Conservation (phyloP, 2,113 vertebrate species). For the Pangasianodon gigas region DNA sequence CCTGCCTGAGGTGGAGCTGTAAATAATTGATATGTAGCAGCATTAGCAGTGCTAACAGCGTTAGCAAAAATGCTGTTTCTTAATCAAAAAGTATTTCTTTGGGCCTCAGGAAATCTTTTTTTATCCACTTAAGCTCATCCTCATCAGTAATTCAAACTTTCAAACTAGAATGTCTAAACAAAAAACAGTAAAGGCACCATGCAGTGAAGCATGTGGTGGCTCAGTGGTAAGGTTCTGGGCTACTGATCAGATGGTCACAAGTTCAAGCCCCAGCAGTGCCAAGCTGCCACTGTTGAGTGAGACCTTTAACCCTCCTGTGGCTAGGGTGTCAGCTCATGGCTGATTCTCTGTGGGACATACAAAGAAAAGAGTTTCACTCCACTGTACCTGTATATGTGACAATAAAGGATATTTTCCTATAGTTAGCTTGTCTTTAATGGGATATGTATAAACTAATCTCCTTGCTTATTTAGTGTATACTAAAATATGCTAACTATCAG, state of each 20-base stretch:
- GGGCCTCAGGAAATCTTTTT: background rate
- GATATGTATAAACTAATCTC: background rate
- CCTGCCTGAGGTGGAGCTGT: constrained; percentile 5
- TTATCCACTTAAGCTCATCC: background rate
- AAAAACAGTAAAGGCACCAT: background rate
- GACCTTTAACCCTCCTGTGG: background rate
- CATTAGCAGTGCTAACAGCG: background rate
- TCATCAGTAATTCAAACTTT: background rate
- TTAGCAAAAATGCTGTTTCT: background rate
- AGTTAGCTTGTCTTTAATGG: background rate
- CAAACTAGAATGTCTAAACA: background rate
- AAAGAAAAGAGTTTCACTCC: background rate
- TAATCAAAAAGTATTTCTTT: background rate
- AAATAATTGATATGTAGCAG: constrained; percentile 12
- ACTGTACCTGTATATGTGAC: background rate
- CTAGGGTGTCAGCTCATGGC: background rate
- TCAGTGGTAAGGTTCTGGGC: background rate
- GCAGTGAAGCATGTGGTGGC: too few relatives aligned
- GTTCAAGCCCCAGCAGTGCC: background rate
- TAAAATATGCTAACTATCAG: too few relatives aligned
- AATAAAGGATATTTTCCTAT: background rate
- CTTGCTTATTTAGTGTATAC: too few relatives aligned
- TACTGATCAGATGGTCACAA: background rate
- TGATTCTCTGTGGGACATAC: background rate
- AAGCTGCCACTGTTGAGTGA: background rate